phyloP scores from a whole-genome alignment of 2,113 vertebrate genomes.

The Perccottus glenii region DNA sequence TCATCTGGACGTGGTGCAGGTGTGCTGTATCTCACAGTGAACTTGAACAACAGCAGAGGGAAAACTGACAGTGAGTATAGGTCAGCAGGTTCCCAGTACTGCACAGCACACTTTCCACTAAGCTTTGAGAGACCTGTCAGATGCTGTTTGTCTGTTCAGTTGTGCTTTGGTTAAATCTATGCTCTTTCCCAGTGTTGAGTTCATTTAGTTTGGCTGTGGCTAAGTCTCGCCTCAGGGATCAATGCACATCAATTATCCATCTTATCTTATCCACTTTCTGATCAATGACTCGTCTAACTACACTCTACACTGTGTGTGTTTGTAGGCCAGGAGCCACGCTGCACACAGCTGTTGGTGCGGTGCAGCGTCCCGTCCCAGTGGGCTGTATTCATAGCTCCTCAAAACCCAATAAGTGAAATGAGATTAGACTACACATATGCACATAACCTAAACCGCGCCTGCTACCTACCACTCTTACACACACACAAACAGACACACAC shows the following conservation, averaged over 20 bases:
- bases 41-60: too few relatives aligned
- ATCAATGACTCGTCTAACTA: constrained; percentile 19
- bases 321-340: constrained; percentile 29
- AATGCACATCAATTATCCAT: constrained; percentile 16
- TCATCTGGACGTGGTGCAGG: too few relatives aligned
- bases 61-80: not conserved
- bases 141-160: constrained; percentile 22
- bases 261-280: constrained; percentile 36
- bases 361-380: constrained; percentile 41
- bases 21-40: too few relatives aligned
- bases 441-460: constrained; percentile 27
- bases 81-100: constrained; percentile 46
- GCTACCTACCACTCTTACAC: constrained; percentile 14
- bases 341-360: constrained; percentile 50
- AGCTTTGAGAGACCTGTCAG: constrained; percentile 35
- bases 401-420: constrained; percentile 65
- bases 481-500: constrained; percentile 1
- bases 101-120: constrained; percentile 33
- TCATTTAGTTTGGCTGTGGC: constrained; percentile 26
- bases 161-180: constrained; percentile 11
- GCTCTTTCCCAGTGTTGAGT: constrained; percentile 14
- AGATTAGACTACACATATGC: constrained; percentile 57
- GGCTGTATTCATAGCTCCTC: constrained; percentile 63
- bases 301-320: constrained; percentile 1
- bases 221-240: constrained; percentile 1